These are phyloP conservation scores for Metalampra italica DNA, from an alignment of 2,888 invertebrate species.

Conservation along the genomic window DNA sequence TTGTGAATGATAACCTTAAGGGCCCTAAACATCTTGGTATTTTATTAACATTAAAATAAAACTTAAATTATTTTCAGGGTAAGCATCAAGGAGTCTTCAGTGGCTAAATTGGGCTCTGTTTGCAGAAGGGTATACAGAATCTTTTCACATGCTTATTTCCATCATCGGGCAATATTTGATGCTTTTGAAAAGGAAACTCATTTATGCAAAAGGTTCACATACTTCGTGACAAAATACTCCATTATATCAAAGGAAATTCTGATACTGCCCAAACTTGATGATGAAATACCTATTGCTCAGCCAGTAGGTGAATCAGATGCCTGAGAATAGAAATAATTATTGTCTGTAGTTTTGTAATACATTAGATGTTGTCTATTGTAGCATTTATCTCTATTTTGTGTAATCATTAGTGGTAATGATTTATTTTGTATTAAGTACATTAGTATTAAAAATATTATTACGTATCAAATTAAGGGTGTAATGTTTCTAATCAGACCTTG, in stretches of 20 bases:
- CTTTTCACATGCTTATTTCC: constrained; percentile 99
- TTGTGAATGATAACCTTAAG: no score
- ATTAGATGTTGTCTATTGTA: constrained; percentile 11
- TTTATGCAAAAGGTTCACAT: constrained; percentile 96
- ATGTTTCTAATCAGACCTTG: no score
- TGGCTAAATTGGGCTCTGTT: constrained; percentile 98
- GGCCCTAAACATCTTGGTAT: no score
- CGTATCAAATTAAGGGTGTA: neutral
- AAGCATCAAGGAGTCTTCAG: constrained; percentile 99
- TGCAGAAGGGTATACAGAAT: constrained; percentile 99
- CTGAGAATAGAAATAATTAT: constrained; percentile 40
- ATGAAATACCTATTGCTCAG: constrained; percentile 80
- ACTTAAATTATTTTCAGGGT: constrained; percentile 81
- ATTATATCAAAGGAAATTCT: constrained; percentile 99
- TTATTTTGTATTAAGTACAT: neutral
- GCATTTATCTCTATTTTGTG: constrained; percentile 9
- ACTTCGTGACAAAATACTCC: constrained; percentile 98
- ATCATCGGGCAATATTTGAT: constrained; percentile 97
- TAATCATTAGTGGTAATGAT: constrained; percentile 7
- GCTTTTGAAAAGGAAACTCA: constrained; percentile 98
- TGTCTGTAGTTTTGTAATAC: constrained; percentile 15
- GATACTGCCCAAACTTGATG: constrained; percentile 97
- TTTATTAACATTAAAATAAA: neutral
- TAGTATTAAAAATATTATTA: neutral
- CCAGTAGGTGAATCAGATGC: constrained; percentile 75